Base-by-base conservation (phyloP, 2,888 invertebrate species). In the Steinernema hermaphroditum region DNA sequence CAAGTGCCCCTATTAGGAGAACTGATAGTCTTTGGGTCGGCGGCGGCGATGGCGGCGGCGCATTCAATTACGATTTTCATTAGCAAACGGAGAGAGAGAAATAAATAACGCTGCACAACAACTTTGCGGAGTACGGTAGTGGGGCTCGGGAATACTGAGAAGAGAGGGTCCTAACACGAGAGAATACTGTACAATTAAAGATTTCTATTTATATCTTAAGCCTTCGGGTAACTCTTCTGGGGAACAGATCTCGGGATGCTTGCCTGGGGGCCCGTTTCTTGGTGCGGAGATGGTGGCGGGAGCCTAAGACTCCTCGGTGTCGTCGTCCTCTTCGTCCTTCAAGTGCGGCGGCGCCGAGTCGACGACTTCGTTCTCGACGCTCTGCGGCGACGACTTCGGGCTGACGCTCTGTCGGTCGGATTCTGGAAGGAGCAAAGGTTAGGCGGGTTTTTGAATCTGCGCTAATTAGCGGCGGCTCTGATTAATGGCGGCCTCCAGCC, bases 71-170 rank as follows among this genome's bases (percentile, higher is more conserved):
- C 27, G 27, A 27, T 9, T 62, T 34, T 62, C 62, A 62, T 62
- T 62, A 62, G 27, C 62, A 62, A 62, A 62, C 12, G 32, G 34
- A 34, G 14, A 27, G 14, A 34, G 62, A 19, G 62, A 29, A 62
- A 62, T 62, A 62, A 62, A 62, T 62, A 62, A 62, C 62, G 27
- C 29, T 32, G 62, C 62, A 62, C 62, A 62, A 62, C 62, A 62
- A 62, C 62, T 62, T 32, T 29, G 32, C 32, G 32, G 62, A 62
- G 62, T 62, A 62, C 62, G 62, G 62, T 62, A 62, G 62, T 62
- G 62, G 62, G 14, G 62, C 24, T 14, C 6, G 43, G 43, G 43
- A 41, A 41, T 41, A 46, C 6, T 46, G 6, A 16, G 22, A 4
- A 6, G 46, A 16, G 6, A 12, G 46, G 46, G 62, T 62, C 62